A percentile compares a stretch with the other conserved stretches of the same genome.
phyloP scores from a whole-genome alignment of 2,797 vertebrate genomes.

The Orientallactaga sibirica region DNA sequence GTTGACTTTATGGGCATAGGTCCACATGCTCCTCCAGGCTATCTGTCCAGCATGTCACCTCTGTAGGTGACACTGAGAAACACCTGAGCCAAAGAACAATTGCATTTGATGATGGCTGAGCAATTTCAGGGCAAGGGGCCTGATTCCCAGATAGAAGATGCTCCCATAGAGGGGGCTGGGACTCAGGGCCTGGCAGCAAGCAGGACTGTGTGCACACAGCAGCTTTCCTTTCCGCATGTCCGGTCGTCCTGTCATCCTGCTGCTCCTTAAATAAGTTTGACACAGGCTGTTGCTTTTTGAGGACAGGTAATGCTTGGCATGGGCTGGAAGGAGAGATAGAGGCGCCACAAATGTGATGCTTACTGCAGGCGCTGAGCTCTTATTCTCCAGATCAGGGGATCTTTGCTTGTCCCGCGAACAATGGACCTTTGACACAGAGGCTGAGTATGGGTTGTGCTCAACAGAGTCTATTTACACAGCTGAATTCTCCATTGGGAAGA shows the following conservation, averaged over 20 bases:
- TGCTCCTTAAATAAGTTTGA: not conserved
- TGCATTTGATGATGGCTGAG: not conserved
- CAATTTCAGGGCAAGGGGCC: not conserved
- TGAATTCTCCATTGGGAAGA: not conserved
- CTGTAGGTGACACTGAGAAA: not conserved
- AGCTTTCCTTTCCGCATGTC: not conserved
- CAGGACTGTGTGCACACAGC: fast-evolving
- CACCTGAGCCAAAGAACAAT: not conserved
- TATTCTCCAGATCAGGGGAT: not conserved
- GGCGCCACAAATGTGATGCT: not conserved
- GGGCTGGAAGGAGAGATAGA: not conserved
- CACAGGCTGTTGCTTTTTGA: not conserved
- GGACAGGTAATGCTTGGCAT: not conserved
- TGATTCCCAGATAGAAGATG: not conserved
- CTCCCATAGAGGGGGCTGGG: not conserved
- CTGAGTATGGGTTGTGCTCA: not conserved
- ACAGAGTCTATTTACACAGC: not conserved
- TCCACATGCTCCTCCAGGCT: not conserved
- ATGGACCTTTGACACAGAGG: not conserved
- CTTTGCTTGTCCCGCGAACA: not conserved
- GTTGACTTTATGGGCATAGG: not conserved
- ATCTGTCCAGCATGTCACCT: not conserved
- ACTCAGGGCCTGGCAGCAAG: fast-evolving
- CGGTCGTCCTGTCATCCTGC: not conserved
- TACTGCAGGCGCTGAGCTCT: not conserved